A percentile compares a stretch with the other conserved stretches of the same genome.
These are phyloP conservation scores for Parnassius apollo DNA, from an alignment of 2,888 invertebrate genomes.

Conservation along the genomic window DNA sequence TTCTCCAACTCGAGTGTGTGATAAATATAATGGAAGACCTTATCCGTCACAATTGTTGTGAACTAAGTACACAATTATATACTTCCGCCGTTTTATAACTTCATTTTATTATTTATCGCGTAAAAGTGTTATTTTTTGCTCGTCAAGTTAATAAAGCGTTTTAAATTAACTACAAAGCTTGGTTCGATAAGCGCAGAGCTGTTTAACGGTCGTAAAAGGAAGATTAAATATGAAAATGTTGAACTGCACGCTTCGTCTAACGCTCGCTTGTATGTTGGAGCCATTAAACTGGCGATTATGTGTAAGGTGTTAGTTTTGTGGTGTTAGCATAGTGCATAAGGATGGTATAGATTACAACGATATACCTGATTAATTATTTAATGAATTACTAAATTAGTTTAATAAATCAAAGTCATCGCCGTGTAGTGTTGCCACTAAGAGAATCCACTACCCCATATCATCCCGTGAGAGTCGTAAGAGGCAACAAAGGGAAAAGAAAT, in stretches of 20 bases:
- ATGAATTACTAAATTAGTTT: too few species aligned
- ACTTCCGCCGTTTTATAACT: conserved; percentile 20
- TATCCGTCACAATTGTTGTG: conserved; percentile 16
- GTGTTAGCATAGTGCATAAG: too few species aligned
- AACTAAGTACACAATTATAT: conserved; percentile 16
- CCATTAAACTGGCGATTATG: conserved; percentile 6
- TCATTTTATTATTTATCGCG: conserved; percentile 14
- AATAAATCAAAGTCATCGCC: too few species aligned
- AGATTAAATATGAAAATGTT: conserved; percentile 22
- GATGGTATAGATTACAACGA: too few species aligned
- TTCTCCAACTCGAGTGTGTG: conserved; percentile 4
- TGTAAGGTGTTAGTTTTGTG: neutral
- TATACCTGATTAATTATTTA: too few species aligned
- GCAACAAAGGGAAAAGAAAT: too few species aligned
- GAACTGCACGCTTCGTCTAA: conserved; percentile 23
- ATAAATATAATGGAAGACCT: conserved; percentile 16
- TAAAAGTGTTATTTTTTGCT: conserved; percentile 9
- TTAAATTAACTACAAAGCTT: conserved; percentile 22
- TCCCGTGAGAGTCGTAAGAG: too few species aligned
- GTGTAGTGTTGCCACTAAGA: too few species aligned
- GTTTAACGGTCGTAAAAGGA: conserved; percentile 24
- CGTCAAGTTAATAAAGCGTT: conserved; percentile 22
- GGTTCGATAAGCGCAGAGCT: conserved; percentile 20
- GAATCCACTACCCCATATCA: too few species aligned
- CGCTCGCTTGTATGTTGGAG: conserved; percentile 11